Conservation (phyloP, 2,797 vertebrate genomes). For the Sebastiscus albofasciatus region DNA sequence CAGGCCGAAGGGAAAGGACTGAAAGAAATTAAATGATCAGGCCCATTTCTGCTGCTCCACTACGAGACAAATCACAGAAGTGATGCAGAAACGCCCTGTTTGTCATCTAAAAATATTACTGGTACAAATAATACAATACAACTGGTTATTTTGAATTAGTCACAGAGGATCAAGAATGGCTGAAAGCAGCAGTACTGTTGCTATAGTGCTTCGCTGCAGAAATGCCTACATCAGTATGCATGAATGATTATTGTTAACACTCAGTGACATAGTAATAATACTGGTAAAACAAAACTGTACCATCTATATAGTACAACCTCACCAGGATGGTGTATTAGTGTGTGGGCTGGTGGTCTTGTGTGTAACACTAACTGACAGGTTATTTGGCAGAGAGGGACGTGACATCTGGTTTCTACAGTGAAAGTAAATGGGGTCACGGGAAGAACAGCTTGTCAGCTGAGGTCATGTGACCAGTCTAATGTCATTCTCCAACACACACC, state of each 20-base stretch:
- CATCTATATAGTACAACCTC: not conserved
- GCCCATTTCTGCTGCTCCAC: conserved; percentile 25
- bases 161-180: conserved; percentile 23
- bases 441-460: conserved; percentile 83
- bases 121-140: not conserved
- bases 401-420: conserved; percentile 90
- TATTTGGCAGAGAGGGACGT: conserved; percentile 84
- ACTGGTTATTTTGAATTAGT: conserved; percentile 20
- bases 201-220: conserved; percentile 27
- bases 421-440: conserved; percentile 85
- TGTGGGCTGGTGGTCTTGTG: conserved; percentile 44
- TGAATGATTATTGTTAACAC: conserved; percentile 28
- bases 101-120: conserved; percentile 31
- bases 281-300: conserved; percentile 15
- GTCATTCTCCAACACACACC: conserved; percentile 57
- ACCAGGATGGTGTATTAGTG: conserved; percentile 12
- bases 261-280: conserved; percentile 22
- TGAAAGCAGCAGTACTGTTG: conserved; percentile 28
- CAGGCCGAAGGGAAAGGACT: not conserved
- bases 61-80: conserved; percentile 30
- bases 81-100: conserved; percentile 20
- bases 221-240: conserved; percentile 29
- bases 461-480: conserved; percentile 82
- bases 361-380: conserved; percentile 83
- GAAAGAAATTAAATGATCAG: conserved; percentile 36